These are phyloP conservation scores for Spodoptera littoralis DNA, from an alignment of 2,888 invertebrate genomes.

Conservation along the genomic window DNA sequence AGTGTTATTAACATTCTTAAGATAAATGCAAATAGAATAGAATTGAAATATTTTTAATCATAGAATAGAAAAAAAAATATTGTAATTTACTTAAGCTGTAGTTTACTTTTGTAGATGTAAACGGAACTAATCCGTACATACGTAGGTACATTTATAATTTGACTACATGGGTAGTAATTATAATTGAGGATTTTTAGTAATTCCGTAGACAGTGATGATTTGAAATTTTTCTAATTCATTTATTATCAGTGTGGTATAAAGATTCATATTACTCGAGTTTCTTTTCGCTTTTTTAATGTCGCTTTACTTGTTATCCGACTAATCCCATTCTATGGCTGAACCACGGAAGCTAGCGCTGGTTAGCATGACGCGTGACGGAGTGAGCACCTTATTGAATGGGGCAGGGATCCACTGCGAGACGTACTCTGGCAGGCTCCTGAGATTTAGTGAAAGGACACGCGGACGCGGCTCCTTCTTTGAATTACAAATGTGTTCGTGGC, in stretches of 20 bases:
- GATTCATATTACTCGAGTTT: constrained; percentile 68
- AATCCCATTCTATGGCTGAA: constrained; percentile 82
- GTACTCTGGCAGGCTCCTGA: constrained; percentile 63
- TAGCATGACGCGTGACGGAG: constrained; percentile 34
- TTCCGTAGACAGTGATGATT: constrained; percentile 71
- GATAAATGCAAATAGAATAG: constrained; percentile 69
- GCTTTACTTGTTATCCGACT: constrained; percentile 81
- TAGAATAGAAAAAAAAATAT: constrained; percentile 74
- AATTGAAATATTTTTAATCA: constrained; percentile 58
- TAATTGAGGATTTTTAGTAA: constrained; percentile 65
- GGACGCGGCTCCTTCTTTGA: constrained; percentile 72
- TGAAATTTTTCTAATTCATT: constrained; percentile 56
- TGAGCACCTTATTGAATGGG: constrained; percentile 58
- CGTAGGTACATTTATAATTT: constrained; percentile 69
- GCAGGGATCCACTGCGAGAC: constrained; percentile 63
- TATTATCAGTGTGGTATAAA: constrained; percentile 70
- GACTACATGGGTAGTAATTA: constrained; percentile 73
- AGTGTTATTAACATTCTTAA: constrained; percentile 53
- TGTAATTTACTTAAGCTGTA: constrained; percentile 70
- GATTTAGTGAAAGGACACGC: constrained; percentile 72
- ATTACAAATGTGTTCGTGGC: constrained; percentile 76
- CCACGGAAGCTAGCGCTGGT: constrained; percentile 61
- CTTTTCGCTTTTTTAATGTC: constrained; percentile 81
- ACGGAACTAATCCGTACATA: constrained; percentile 73
- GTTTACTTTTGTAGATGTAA: constrained; percentile 75